A percentile compares a stretch with the other conserved stretches of the same genome.
Conservation (phyloP, 2,888 invertebrate genomes). For the Melanostoma scalare region DNA sequence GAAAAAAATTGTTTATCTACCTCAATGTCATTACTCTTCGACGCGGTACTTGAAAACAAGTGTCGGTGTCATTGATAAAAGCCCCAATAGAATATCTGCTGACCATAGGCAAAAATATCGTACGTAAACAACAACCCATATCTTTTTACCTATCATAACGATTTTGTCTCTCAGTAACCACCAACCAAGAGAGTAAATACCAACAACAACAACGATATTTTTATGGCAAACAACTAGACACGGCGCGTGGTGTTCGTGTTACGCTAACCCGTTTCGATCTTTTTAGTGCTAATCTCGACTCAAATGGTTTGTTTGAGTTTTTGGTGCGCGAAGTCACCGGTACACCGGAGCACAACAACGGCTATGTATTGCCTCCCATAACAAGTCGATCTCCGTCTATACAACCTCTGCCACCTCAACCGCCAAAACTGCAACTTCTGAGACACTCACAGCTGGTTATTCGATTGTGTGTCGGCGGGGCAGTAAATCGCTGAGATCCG, state of each 20-base stretch:
- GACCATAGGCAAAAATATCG: conserved; percentile 19
- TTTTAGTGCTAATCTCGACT: conserved; percentile 8
- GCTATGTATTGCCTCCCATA: conserved; percentile 49
- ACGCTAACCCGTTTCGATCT: conserved; percentile 2
- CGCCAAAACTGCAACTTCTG: conserved; percentile 38
- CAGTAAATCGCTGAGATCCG: conserved; percentile 30
- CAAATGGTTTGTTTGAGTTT: conserved; percentile 14
- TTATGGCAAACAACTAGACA: neutral
- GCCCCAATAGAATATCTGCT: conserved; percentile 4
- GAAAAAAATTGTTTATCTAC: conserved; percentile 8
- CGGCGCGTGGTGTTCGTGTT: conserved; percentile 2
- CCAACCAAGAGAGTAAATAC: neutral
- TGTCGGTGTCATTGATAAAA: conserved; percentile 25
- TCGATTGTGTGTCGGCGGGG: conserved; percentile 37
- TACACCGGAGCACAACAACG: conserved; percentile 13
- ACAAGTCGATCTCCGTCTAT: conserved; percentile 13
- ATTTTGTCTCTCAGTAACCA: neutral
- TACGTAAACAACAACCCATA: neutral
- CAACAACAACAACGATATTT: too few relatives aligned
- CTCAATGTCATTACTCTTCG: conserved; percentile 19
- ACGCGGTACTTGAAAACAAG: conserved; percentile 6
- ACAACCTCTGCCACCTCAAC: conserved; percentile 38
- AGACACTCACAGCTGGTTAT: conserved; percentile 17
- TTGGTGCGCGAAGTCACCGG: conserved; percentile 43
- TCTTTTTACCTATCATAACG: conserved; percentile 10